phyloP scores from a whole-genome alignment of 2,113 vertebrate genomes.

The Ibidorhyncha struthersii region DNA sequence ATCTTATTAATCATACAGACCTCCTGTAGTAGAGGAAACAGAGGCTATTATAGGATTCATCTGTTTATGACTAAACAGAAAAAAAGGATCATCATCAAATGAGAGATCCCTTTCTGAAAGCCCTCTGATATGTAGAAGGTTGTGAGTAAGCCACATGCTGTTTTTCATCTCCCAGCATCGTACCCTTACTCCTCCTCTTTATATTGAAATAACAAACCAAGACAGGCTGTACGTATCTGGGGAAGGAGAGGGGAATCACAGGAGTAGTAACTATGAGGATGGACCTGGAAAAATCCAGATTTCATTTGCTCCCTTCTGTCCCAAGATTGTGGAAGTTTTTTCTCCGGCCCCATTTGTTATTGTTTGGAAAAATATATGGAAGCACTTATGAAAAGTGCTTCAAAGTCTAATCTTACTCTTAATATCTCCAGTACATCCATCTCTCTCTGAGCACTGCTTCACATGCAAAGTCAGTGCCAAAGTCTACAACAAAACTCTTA shows the following conservation, averaged over 20 bases:
- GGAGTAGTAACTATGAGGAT: not conserved
- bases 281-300: not conserved
- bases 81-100: constrained; percentile 56
- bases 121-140: constrained; percentile 14
- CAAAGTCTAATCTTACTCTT: not conserved
- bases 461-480: not conserved
- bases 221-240: not conserved
- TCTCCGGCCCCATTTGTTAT: not conserved
- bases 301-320: not conserved
- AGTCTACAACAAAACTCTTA: not conserved
- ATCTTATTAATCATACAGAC: constrained; percentile 70
- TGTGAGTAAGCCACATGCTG: constrained; percentile 13
- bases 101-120: constrained; percentile 12
- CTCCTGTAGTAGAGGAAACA: constrained; percentile 74
- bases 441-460: not conserved
- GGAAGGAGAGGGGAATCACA: not conserved
- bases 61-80: constrained; percentile 62
- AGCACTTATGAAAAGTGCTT: not conserved
- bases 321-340: not conserved
- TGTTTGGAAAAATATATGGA: not conserved
- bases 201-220: not conserved
- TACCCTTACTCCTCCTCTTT: not conserved
- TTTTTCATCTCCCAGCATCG: not conserved
- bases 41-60: constrained; percentile 70
- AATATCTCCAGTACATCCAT: not conserved